Evolutionary conservation across 2,797 vertebrate genomes (phyloP).

Genomic region (Sebastes steindachneri): DNA sequence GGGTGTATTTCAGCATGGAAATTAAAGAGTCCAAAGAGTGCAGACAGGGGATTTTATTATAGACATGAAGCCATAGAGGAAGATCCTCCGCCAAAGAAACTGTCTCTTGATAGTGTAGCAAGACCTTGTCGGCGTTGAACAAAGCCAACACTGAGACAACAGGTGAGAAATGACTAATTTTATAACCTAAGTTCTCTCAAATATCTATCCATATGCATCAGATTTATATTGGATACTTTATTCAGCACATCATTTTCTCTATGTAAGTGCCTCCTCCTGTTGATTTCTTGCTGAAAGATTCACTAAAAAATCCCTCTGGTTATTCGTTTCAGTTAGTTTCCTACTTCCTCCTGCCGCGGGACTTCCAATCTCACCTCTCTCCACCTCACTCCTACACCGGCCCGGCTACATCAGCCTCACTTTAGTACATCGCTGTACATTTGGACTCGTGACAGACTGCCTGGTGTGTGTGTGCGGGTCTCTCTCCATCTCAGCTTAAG

Average conservation of each 20-base stretch:
- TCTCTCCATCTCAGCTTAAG: slow-evolving; percentile 33
- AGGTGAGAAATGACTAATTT: background rate
- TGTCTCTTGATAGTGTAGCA: background rate
- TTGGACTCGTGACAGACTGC: slow-evolving; percentile 24
- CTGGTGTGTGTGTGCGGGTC: background rate
- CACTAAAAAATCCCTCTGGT: background rate
- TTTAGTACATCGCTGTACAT: slow-evolving; percentile 1
- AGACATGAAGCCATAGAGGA: background rate
- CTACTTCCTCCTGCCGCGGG: background rate
- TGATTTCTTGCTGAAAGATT: background rate
- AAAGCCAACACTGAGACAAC: background rate
- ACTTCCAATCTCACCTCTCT: slow-evolving; percentile 25
- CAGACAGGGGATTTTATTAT: background rate
- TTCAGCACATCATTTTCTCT: background rate
- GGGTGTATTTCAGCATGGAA: background rate
- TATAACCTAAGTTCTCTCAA: background rate
- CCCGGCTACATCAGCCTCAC: slow-evolving; percentile 23
- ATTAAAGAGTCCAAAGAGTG: background rate
- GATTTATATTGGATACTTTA: background rate
- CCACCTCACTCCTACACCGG: slow-evolving; percentile 17
- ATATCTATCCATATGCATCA: background rate
- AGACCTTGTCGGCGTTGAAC: background rate
- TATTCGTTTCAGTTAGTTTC: slow-evolving; percentile 19
- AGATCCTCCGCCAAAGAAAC: background rate
- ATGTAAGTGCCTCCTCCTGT: background rate